Evolutionary conservation across 2,113 vertebrate species (phyloP).

Genomic region (Elachura formosa): DNA sequence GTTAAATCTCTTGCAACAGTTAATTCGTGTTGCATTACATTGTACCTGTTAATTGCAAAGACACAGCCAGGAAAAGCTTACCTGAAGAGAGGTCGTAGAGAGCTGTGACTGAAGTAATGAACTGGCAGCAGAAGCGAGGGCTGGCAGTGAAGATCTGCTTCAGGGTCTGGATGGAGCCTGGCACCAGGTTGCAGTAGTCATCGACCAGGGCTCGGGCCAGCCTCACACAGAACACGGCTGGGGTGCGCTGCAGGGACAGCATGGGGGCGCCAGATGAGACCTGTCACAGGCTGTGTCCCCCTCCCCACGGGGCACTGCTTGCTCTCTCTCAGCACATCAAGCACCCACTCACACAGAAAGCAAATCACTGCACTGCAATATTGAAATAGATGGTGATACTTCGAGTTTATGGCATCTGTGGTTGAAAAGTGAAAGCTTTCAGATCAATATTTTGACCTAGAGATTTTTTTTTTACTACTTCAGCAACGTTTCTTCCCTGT

Average conservation of each 20-base stretch:
- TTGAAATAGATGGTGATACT: not conserved
- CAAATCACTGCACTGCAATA: not conserved
- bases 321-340: not conserved
- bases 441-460: not conserved
- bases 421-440: not conserved
- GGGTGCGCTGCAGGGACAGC: conserved; percentile 76
- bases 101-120: conserved; percentile 88
- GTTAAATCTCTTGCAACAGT: not conserved
- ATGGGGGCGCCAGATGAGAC: not conserved
- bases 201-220: conserved; percentile 89
- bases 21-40: rapidly evolving
- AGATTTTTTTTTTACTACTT: not conserved
- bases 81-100: conserved; percentile 91
- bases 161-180: conserved; percentile 86
- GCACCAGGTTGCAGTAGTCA: conserved; percentile 93
- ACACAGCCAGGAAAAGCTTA: not conserved
- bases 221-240: conserved; percentile 85
- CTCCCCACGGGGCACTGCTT: not conserved
- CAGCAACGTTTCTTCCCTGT: not conserved
- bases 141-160: conserved; percentile 88
- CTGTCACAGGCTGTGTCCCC: not conserved
- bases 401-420: not conserved
- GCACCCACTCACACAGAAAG: not conserved
- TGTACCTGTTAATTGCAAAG: not conserved
- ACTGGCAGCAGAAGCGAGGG: conserved; percentile 97